These are phyloP conservation scores for Sebastiscus albofasciatus DNA, from an alignment of 2,797 vertebrate genomes.

Conservation along the genomic window DNA sequence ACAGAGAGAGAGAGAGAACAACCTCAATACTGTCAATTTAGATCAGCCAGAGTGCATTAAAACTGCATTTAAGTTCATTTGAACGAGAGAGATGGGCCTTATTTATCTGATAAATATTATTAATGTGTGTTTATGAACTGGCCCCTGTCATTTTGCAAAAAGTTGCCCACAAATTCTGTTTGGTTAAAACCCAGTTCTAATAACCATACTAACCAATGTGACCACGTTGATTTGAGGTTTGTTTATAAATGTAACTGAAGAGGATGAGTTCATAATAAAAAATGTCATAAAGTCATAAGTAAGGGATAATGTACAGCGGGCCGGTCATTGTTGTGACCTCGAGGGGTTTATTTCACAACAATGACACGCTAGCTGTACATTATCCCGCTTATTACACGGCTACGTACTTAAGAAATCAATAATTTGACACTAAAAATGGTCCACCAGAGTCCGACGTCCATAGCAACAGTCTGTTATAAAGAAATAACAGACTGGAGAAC, in stretches of 20 bases:
- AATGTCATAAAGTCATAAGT: no score
- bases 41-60: not conserved
- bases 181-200: not conserved
- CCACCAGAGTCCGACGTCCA: rapidly evolving
- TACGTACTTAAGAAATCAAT: no score
- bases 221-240: not conserved
- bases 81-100: no score
- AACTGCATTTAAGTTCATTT: not conserved
- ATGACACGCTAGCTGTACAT: no score
- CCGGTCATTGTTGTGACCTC: no score
- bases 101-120: no score
- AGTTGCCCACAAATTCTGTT: not conserved
- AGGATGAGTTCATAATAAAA: not conserved
- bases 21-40: not conserved
- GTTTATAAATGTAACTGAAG: not conserved
- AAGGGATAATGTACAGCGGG: no score
- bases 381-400: no score
- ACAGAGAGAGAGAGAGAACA: not conserved
- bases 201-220: not conserved
- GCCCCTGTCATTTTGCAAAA: not conserved
- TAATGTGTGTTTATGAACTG: not conserved
- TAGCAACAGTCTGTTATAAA: no score
- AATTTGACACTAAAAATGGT: no score
- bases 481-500: no score
- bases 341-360: no score